Evolutionary conservation across 2,797 vertebrate genomes (phyloP).

Genomic region (Poeciliopsis presidionis): DNA sequence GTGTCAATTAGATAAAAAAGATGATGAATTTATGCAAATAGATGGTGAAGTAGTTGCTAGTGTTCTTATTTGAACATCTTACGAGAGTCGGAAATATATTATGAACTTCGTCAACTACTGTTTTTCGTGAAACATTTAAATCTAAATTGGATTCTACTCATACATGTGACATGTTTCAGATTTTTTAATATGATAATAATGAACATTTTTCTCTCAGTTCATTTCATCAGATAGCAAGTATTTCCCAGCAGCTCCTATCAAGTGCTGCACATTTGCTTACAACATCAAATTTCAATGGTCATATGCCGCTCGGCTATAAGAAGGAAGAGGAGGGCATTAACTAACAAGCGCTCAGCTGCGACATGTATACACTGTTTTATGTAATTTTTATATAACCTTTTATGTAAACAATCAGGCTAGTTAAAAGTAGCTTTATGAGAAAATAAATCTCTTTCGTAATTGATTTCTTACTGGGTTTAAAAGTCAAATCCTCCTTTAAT

Average conservation of each 20-base stretch:
- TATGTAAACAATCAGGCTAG: slow-evolving; percentile 30
- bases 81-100: not conserved
- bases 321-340: slow-evolving; percentile 33
- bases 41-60: not conserved
- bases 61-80: not conserved
- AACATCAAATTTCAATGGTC: slow-evolving; percentile 45
- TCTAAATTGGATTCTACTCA: not conserved
- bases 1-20: slow-evolving; percentile 20
- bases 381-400: slow-evolving; percentile 29
- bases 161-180: not conserved
- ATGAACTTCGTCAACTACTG: not conserved
- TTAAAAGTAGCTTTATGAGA: slow-evolving; percentile 11
- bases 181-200: not conserved
- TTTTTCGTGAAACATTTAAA: not conserved
- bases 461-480: not conserved
- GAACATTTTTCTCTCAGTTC: not conserved
- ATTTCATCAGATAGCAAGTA: not conserved
- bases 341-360: slow-evolving; percentile 39
- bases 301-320: slow-evolving; percentile 24
- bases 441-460: not conserved
- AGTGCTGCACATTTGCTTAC: slow-evolving; percentile 20
- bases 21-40: not conserved
- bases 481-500: not conserved
- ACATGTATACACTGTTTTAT: slow-evolving; percentile 30
- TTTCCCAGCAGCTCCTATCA: slow-evolving; percentile 8